Conservation (phyloP, 2,797 vertebrate genomes). For the Xenopus petersii region DNA sequence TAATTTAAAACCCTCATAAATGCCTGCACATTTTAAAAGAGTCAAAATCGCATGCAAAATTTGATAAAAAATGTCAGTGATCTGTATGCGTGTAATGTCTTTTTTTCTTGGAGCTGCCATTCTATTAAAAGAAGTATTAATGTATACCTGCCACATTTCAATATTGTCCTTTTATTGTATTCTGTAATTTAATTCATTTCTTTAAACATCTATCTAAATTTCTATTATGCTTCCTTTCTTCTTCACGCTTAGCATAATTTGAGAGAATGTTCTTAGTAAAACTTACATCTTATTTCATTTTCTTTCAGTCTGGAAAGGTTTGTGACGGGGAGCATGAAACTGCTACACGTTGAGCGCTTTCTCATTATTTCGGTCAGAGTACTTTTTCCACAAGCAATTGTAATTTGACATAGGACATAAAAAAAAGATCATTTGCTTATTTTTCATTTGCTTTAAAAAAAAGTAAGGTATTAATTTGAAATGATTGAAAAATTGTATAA, state of each 20-base stretch:
- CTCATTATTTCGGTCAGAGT: constrained; percentile 8
- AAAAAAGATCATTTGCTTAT: no score
- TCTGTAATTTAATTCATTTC: constrained; percentile 35
- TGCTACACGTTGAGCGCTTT: neutral
- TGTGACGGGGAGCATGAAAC: neutral
- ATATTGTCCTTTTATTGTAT: constrained; percentile 35
- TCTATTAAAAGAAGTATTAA: constrained; percentile 35
- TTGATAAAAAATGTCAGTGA: constrained; percentile 45
- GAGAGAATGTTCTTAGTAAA: constrained; percentile 3
- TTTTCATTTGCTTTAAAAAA: no score
- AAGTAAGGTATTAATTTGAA: no score
- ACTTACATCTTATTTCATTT: constrained; percentile 16
- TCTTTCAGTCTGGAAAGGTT: neutral
- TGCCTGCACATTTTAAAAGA: constrained; percentile 41
- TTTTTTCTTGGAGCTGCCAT: constrained; percentile 25
- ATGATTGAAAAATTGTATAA: no score
- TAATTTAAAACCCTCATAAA: constrained; percentile 46
- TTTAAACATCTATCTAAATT: constrained; percentile 35
- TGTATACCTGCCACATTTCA: constrained; percentile 34
- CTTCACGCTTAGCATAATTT: constrained; percentile 29
- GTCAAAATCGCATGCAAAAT: constrained; percentile 46
- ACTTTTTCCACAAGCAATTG: neutral
- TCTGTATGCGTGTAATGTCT: constrained; percentile 43
- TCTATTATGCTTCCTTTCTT: constrained; percentile 34
- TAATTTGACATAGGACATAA: neutral